Evolutionary conservation across 2,113 vertebrate species (phyloP), one percentile per base, ranked within the genome.

Genomic region (Alligator sinensis): DNA sequence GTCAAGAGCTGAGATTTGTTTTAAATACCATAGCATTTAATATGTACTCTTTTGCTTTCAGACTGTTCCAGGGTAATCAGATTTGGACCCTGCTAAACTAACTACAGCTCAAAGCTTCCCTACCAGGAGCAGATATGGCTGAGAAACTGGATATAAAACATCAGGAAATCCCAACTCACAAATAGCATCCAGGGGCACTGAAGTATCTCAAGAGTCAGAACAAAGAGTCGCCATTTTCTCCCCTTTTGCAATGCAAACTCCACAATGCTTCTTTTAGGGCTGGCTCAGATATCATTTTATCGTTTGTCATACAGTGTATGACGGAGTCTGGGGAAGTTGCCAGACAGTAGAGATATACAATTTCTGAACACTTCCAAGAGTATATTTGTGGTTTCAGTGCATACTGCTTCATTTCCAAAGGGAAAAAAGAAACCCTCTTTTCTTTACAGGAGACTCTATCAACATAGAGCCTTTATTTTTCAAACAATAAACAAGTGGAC

Each of bases 231-330:
- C 62, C 0, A 0, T 80, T 57, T 24, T 72, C 64, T 12, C 85
- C 4, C 18, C 9, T 5, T 64, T 79, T 0, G 25, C 47, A 9
- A 0, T 0, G 58, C 64, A 3, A 77, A 12, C 9, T 3, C 68
- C 54, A 25, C 27, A 0, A 47, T 2, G 1, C n/a, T 81, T 9
- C 3, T 38, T 63, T 30, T 57, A 9, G n/a, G 9, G 17, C 47
- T 0, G 0, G 19, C 58, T 64, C 1, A 5, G 0, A 8, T 18
- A 68, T 27, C 0, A 0, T 30, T 61, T 68, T 34, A 38, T 68
- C 3, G 0, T 11, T 59, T 70, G 2, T 1, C 0, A 2, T 27
- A 2, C 47, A 0, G 1, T 6, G 4, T 34, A 19, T 0, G 22
- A 0, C 12, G 2, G 74, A 72, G 25, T 21, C 62, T 3, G 63